Evolutionary conservation across 1,140 invertebrate genomes (phyloP).

Genomic region (Brachionus koreanus): DNA sequence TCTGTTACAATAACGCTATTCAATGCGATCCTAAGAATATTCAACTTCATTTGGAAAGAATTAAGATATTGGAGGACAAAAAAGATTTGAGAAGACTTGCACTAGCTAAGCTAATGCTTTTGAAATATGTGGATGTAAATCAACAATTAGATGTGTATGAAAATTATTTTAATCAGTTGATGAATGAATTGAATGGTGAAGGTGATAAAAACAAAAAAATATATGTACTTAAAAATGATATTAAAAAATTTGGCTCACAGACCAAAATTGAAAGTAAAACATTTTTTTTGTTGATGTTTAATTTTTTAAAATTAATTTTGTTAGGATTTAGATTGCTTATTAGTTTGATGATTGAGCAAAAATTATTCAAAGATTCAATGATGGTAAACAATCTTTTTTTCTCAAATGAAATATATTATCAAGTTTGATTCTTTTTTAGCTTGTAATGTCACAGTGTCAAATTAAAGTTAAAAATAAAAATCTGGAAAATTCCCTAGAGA

Average conservation of each 20-base stretch:
- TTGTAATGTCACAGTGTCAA: background rate
- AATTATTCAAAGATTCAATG: conserved; percentile 14
- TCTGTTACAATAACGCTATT: conserved; percentile 42
- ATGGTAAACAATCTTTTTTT: background rate
- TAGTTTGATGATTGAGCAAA: conserved; percentile 42
- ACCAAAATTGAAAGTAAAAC: conserved; percentile 13
- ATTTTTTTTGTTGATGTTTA: background rate
- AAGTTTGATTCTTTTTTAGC: background rate
- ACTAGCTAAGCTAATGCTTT: conserved; percentile 33
- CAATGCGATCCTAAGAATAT: conserved; percentile 41
- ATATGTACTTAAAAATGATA: conserved; percentile 41
- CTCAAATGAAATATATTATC: background rate
- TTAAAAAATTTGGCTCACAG: conserved; percentile 3
- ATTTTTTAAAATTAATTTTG: background rate
- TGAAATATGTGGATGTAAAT: conserved; percentile 4
- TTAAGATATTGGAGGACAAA: conserved; percentile 22
- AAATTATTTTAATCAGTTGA: conserved; percentile 26
- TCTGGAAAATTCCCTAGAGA: background rate
- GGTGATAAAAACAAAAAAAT: conserved; percentile 30
- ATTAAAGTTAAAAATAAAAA: conserved; percentile 9
- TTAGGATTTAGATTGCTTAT: conserved; percentile 13
- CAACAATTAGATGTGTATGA: conserved; percentile 18
- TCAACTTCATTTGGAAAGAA: conserved; percentile 34
- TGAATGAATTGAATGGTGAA: conserved; percentile 13
- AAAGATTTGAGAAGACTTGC: conserved; percentile 7